Evolutionary conservation across 2,888 invertebrate species (phyloP).

Genomic region (Hartigia nigra): DNA sequence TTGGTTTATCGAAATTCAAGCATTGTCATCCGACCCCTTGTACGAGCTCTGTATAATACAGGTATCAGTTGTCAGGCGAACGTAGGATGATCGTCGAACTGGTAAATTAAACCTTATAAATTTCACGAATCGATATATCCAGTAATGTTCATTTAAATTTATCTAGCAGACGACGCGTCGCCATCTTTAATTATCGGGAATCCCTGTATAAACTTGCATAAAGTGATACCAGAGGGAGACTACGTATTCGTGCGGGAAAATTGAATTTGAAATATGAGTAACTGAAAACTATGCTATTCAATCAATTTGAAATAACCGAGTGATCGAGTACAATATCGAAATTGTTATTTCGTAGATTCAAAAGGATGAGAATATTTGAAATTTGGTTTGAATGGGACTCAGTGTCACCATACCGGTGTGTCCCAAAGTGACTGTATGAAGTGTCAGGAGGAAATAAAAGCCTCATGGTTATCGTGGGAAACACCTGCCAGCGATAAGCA

Average conservation of each 20-base stretch:
- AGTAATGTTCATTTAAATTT: background rate
- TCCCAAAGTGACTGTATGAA: background rate
- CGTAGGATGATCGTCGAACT: too few relatives aligned
- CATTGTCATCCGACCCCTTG: background rate
- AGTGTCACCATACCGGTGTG: background rate
- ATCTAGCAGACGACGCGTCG: background rate
- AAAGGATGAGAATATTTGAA: background rate
- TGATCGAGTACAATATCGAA: background rate
- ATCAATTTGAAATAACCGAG: background rate
- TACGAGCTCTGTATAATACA: background rate
- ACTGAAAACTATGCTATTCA: background rate
- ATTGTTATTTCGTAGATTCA: background rate
- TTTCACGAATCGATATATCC: too few relatives aligned
- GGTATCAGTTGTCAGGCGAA: background rate
- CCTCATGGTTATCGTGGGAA: constrained; percentile 10
- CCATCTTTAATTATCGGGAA: background rate
- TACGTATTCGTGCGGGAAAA: background rate
- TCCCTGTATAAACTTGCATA: background rate
- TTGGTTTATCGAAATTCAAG: background rate
- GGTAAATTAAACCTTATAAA: too few relatives aligned
- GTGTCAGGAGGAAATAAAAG: background rate
- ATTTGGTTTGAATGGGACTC: background rate
- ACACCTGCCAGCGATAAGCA: constrained; percentile 19
- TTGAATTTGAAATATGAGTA: background rate
- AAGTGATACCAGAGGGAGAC: background rate